phyloP scores from a whole-genome alignment of 2,113 vertebrate genomes.

The Illadopsis cleaveri region DNA sequence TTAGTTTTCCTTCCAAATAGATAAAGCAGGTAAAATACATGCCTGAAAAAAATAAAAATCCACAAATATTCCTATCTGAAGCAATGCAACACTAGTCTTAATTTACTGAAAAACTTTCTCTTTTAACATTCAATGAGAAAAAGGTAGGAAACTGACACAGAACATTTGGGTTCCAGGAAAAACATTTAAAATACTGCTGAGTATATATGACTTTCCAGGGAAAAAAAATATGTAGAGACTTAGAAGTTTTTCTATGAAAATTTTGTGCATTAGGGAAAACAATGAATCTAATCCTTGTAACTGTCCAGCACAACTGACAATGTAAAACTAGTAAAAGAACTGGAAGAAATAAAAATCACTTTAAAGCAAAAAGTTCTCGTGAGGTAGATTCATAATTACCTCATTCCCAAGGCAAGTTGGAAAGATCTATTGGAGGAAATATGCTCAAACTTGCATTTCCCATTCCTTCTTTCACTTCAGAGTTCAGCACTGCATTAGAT shows the following conservation, averaged over 20 bases:
- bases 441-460: neutral
- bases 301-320: neutral
- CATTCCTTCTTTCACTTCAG: neutral
- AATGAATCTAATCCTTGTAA: neutral
- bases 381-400: neutral
- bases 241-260: neutral
- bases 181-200: neutral
- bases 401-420: neutral
- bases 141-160: neutral
- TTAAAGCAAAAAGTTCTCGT: neutral
- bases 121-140: neutral
- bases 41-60: neutral
- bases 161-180: neutral
- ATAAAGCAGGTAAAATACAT: neutral
- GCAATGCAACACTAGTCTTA: neutral
- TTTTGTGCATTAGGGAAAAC: neutral
- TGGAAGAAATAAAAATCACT: neutral
- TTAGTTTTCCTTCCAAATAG: constrained; percentile 20
- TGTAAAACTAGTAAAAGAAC: neutral
- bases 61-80: neutral
- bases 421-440: neutral
- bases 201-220: neutral
- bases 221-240: neutral
- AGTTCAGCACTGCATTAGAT: neutral
- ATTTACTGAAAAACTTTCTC: neutral